Base-by-base conservation (phyloP, 2,113 vertebrate genomes). In the Sprattus sprattus region DNA sequence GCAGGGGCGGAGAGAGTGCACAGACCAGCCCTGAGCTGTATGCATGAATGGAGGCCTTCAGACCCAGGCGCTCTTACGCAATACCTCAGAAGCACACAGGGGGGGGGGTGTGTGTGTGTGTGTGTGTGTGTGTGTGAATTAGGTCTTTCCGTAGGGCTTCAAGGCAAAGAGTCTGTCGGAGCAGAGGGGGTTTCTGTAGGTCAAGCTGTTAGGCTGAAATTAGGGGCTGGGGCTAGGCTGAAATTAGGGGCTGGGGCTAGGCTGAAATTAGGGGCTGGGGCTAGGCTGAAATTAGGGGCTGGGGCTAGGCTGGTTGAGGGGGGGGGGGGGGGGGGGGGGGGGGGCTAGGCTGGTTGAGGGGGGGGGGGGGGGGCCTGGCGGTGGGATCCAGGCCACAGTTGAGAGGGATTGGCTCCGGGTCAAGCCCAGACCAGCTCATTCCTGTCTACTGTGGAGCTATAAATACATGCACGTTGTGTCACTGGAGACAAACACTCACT, bases 21-120 rank as follows among this genome's bases (percentile, higher is more conserved):
- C 28, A 32, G 71, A 78, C 71, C 71, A 78, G 28, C 71, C 25
- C 28, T 32, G 71, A 78, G 71, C 71, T 39, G 71, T 78, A 32
- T 50, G 50, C 50, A 88, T 86, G 85, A 86, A 86, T 86, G 45
- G 64, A 89, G 54, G 60, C 82, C 50, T 87, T 87, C 82, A 90
- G 83, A 44, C 81, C n/a, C 32, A 81, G 71, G 75, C 54, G 45
- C 81, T 57, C 67, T 88, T 86, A 88, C 28, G 22, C 82, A 85
- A 88, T 52, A 80, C 45, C 15, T 39, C 71, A 11, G 15, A 32
- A 78, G 71, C 71, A 15, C 71, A 39, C 13, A 4, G 3, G 25
- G 2, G 32, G 2, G 71, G 28, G 32, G 71, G 6, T 25, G 9
- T 6, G n/a, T 2, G 71, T 11, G 67, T 28, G 15, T n/a, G 6